Percentiles rank a stretch among this genome's conserved stretches.
phyloP scores from a whole-genome alignment of 1,140 invertebrate genomes.

The Orchestia grillus region DNA sequence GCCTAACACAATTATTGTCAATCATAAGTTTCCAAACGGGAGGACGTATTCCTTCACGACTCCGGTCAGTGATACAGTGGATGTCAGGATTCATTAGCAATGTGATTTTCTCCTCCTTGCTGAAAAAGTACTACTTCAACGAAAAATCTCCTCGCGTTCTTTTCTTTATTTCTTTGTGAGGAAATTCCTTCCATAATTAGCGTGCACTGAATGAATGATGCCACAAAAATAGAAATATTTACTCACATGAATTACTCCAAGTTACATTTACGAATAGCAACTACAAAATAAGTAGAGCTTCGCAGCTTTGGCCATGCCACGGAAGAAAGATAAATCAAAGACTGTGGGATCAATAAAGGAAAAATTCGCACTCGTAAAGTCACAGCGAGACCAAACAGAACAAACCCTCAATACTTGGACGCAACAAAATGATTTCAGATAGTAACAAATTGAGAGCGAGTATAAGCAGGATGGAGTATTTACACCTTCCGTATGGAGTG shows the following conservation, averaged over 20 bases:
- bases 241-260: background rate
- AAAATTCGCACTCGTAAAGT: background rate
- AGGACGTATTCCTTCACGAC: background rate
- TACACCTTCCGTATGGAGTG: background rate
- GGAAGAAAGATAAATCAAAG: background rate
- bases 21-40: no score
- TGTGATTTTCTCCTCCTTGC: no score
- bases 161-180: background rate
- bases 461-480: background rate
- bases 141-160: background rate
- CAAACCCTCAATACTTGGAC: background rate
- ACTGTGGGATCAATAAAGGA: background rate
- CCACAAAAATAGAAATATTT: conserved; percentile 31
- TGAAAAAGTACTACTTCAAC: background rate
- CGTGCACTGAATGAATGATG: background rate
- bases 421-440: background rate
- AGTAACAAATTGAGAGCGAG: background rate
- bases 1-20: no score
- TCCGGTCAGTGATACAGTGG: no score
- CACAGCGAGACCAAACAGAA: background rate
- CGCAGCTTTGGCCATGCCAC: background rate
- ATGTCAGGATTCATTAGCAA: no score
- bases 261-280: background rate
- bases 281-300: background rate
- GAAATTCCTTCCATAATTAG: background rate